A percentile compares a stretch with the other conserved stretches of the same genome.
phyloP scores from a whole-genome alignment of 2,113 vertebrate species.

The Ailurus styani region DNA sequence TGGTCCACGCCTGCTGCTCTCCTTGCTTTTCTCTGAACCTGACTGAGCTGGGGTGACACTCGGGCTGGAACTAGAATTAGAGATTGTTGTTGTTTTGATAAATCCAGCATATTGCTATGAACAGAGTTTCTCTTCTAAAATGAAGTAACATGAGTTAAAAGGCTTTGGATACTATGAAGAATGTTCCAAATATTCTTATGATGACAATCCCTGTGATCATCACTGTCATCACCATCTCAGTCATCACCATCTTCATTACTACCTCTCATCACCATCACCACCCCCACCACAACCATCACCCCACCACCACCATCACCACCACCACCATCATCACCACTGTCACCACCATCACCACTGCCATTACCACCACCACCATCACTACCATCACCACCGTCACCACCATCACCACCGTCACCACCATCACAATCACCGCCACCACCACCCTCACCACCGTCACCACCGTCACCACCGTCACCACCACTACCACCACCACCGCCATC shows the following conservation, averaged over 20 bases:
- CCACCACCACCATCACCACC: background rate
- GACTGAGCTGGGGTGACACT: background rate
- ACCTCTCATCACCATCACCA: background rate
- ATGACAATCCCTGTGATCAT: background rate
- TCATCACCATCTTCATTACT: no score
- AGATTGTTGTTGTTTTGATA: background rate
- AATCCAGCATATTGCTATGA: background rate
- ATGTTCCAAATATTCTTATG: background rate
- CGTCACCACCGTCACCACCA: accelerated
- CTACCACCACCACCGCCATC: accelerated
- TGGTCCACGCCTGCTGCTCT: background rate
- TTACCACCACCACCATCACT: accelerated
- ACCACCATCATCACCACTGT: accelerated
- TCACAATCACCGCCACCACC: accelerated
- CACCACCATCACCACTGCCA: background rate
- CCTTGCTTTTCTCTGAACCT: background rate
- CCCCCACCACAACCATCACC: background rate
- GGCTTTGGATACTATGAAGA: background rate
- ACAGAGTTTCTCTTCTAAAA: background rate
- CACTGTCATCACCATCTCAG: background rate
- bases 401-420: accelerated
- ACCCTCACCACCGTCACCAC: accelerated
- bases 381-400: accelerated
- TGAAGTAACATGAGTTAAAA: background rate
- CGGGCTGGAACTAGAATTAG: background rate